Evolutionary conservation across 2,888 invertebrate species (phyloP).

Genomic region (Dasysyrphus tricinctus): DNA sequence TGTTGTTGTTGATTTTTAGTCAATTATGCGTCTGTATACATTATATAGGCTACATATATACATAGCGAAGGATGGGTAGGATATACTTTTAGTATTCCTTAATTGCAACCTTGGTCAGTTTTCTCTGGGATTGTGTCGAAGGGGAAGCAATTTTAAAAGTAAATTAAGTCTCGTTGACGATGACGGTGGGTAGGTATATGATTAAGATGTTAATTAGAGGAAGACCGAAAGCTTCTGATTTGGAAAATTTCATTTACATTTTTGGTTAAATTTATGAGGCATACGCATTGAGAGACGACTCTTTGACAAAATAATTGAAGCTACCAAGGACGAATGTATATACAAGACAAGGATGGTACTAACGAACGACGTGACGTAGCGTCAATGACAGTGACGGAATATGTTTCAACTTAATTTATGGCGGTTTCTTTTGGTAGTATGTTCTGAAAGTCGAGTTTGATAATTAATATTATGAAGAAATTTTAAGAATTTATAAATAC

Average conservation of each 20-base stretch:
- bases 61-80: slow-evolving; percentile 4
- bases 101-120: slow-evolving; percentile 66
- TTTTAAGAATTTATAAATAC: background rate
- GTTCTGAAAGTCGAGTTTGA: background rate
- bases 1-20: slow-evolving; percentile 34
- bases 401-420: slow-evolving; percentile 17
- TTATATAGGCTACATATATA: background rate
- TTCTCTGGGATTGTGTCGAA: slow-evolving; percentile 27
- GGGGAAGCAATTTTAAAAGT: slow-evolving; percentile 54
- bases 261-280: slow-evolving; percentile 32
- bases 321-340: background rate
- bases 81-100: slow-evolving; percentile 55
- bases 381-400: slow-evolving; percentile 32
- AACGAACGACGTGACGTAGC: background rate
- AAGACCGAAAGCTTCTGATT: slow-evolving; percentile 30
- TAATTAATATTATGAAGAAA: slow-evolving; percentile 19
- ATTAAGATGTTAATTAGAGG: slow-evolving; percentile 59
- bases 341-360: background rate
- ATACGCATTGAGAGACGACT: slow-evolving; percentile 22
- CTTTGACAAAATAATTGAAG: slow-evolving; percentile 20
- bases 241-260: slow-evolving; percentile 54
- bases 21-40: slow-evolving; percentile 13
- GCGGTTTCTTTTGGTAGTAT: slow-evolving; percentile 15
- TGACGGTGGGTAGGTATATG: slow-evolving; percentile 40
- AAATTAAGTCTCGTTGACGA: slow-evolving; percentile 44